Conservation (phyloP, 2,797 vertebrate species). For the Poecilia velifera region DNA sequence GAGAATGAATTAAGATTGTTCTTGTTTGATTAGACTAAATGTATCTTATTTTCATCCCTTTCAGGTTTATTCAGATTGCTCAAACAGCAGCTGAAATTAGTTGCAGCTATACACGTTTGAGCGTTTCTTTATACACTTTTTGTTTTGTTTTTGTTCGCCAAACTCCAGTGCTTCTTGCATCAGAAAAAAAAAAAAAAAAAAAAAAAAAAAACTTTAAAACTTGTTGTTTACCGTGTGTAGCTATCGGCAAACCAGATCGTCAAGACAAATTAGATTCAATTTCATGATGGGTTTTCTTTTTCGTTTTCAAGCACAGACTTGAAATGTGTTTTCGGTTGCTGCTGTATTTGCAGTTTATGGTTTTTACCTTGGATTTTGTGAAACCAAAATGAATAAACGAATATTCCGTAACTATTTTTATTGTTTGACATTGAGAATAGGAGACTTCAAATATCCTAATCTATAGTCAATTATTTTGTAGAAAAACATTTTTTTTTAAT, state of each 20-base stretch:
- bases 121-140: neutral
- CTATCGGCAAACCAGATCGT: neutral
- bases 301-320: neutral
- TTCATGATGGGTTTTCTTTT: neutral
- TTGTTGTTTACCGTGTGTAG: neutral
- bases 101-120: neutral
- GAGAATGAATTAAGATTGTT: conserved; percentile 49
- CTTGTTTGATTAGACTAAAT: conserved; percentile 61
- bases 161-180: too few species aligned
- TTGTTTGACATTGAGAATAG: neutral
- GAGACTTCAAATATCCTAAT: neutral
- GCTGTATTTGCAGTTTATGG: neutral
- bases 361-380: neutral
- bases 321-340: neutral
- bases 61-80: conserved; percentile 32
- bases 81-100: conserved; percentile 18
- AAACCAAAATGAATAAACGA: neutral
- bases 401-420: neutral
- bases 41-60: conserved; percentile 47
- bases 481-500: neutral
- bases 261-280: neutral
- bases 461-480: too few species aligned
- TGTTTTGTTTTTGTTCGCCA: neutral
- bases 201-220: neutral
- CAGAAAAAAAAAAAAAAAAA: neutral